phyloP scores from a whole-genome alignment of 2,113 vertebrate species.

The Helogale parvula region DNA sequence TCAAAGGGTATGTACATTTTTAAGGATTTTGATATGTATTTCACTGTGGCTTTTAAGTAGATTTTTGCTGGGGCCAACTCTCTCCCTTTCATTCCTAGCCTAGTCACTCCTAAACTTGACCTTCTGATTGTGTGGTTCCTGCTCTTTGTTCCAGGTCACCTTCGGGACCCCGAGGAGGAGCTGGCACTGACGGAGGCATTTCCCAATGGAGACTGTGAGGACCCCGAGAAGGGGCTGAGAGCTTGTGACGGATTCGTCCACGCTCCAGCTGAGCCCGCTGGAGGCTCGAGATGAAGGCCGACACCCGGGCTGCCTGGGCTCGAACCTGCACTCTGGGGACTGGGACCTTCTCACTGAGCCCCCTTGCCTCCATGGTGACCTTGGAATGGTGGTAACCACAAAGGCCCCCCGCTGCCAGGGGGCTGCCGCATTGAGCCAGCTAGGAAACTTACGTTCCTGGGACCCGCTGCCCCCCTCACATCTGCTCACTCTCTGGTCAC shows the following conservation, averaged over 20 bases:
- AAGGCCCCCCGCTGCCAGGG: neutral
- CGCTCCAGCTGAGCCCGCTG: neutral
- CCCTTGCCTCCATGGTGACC: neutral
- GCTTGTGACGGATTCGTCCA: neutral
- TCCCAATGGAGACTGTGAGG: slow-evolving; percentile 80
- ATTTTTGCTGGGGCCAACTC: neutral
- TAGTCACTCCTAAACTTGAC: neutral
- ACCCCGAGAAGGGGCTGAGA: neutral
- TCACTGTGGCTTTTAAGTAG: neutral
- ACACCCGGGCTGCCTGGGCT: neutral
- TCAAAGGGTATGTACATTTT: neutral
- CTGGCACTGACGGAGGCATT: slow-evolving; percentile 81
- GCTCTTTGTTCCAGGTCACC: slow-evolving; percentile 71
- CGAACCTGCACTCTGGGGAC: neutral
- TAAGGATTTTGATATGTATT: neutral
- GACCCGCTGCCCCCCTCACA: neutral
- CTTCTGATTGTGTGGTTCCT: slow-evolving; percentile 34
- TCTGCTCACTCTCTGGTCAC: neutral
- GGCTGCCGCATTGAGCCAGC: neutral
- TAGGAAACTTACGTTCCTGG: neutral
- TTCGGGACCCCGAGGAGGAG: slow-evolving; percentile 75
- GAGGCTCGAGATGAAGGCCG: neutral
- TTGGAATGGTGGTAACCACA: neutral
- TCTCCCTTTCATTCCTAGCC: neutral
- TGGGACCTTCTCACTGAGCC: neutral